Percentiles rank a stretch among this genome's conserved stretches.
phyloP scores from a whole-genome alignment of 2,113 vertebrate genomes.

The Entelurus aequoreus region DNA sequence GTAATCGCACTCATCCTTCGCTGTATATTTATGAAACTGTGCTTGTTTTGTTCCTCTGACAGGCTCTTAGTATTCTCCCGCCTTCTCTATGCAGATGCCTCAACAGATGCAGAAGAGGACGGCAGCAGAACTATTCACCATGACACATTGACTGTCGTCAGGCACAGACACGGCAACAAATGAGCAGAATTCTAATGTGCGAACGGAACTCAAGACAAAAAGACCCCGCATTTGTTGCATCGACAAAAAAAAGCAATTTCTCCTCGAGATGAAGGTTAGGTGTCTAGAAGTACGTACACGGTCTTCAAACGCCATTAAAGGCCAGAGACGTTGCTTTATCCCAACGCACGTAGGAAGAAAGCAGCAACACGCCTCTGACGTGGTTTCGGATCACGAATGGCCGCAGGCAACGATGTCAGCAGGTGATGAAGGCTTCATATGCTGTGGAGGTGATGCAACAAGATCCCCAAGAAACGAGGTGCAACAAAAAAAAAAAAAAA shows the following conservation, averaged over 20 bases:
- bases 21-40: background rate
- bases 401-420: background rate
- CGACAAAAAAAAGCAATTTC: background rate
- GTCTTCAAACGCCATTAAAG: background rate
- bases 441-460: background rate
- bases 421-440: background rate
- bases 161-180: background rate
- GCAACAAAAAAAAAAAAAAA: background rate
- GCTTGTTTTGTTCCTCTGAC: background rate
- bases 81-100: background rate
- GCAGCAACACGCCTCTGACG: background rate
- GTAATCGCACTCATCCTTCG: background rate
- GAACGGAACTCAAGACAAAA: background rate
- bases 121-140: slow-evolving; percentile 1
- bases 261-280: background rate
- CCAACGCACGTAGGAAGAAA: background rate
- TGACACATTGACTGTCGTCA: background rate
- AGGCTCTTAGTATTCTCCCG: background rate
- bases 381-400: background rate
- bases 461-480: too few species aligned
- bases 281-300: background rate
- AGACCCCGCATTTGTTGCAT: background rate
- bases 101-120: background rate
- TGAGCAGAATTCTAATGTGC: background rate
- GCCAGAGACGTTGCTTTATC: too few species aligned